phyloP scores from a whole-genome alignment of 2,797 vertebrate species.

The Simalia tracyae region DNA sequence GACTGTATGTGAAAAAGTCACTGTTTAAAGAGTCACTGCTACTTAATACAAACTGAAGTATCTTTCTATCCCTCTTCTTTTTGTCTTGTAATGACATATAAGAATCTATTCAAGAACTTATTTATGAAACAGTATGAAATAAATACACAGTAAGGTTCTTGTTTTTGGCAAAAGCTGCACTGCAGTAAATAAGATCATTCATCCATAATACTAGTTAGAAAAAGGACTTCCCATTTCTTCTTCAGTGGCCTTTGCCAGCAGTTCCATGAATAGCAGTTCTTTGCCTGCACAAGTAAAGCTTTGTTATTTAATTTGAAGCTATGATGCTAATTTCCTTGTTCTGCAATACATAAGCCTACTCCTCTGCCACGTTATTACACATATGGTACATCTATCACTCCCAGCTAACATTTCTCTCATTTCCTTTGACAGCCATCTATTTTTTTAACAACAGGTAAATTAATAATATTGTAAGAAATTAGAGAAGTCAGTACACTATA shows the following conservation, averaged over 20 bases:
- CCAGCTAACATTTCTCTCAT: background rate
- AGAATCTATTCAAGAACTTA: background rate
- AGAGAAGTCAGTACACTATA: background rate
- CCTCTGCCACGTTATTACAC: background rate
- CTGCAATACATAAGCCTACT: background rate
- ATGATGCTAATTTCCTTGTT: background rate
- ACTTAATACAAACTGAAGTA: background rate
- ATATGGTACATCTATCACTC: background rate
- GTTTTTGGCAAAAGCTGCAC: background rate
- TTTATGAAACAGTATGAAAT: background rate
- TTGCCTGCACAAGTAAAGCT: background rate
- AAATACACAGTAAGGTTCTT: background rate
- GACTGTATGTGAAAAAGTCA: background rate
- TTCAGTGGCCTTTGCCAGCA: constrained; percentile 63
- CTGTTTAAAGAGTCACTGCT: background rate
- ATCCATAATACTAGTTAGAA: constrained; percentile 17
- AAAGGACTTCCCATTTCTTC: constrained; percentile 40
- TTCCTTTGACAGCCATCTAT: background rate
- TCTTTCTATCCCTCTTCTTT: background rate
- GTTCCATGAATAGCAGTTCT: constrained; percentile 47
- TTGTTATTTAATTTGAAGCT: background rate
- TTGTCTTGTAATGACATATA: background rate
- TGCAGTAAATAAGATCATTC: background rate
- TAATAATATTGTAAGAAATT: background rate
- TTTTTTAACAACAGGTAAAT: background rate